Percentiles rank a stretch among this genome's conserved stretches.
These are phyloP conservation scores for Pseudomugil tenellus DNA, from an alignment of 2,797 vertebrate genomes.

Conservation along the genomic window DNA sequence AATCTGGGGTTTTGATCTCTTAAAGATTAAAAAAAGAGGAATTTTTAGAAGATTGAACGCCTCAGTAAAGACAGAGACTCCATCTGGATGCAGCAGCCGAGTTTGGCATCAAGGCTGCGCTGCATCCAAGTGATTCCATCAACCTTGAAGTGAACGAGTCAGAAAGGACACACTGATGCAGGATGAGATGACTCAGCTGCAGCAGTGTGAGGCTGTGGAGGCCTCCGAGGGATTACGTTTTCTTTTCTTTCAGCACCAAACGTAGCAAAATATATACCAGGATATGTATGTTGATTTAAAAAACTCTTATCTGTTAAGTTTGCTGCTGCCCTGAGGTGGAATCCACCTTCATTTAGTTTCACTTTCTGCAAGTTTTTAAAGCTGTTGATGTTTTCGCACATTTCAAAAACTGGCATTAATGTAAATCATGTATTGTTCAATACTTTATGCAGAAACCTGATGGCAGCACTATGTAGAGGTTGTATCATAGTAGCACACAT, in stretches of 20 bases:
- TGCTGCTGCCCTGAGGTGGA: slow-evolving; percentile 43
- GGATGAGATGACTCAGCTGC: slow-evolving; percentile 40
- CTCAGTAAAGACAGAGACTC: slow-evolving; percentile 29
- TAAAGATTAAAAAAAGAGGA: slow-evolving; percentile 22
- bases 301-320: slow-evolving; percentile 33
- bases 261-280: slow-evolving; percentile 72
- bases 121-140: background rate
- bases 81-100: slow-evolving; percentile 16
- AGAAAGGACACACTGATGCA: slow-evolving; percentile 19
- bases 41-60: slow-evolving; percentile 24
- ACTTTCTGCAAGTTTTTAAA: slow-evolving; percentile 21
- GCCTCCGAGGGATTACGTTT: slow-evolving; percentile 19
- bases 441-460: slow-evolving; percentile 64
- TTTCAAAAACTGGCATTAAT: slow-evolving; percentile 26
- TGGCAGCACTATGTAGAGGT: slow-evolving; percentile 56
- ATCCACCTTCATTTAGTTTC: slow-evolving; percentile 26
- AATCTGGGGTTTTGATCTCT: slow-evolving; percentile 31
- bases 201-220: slow-evolving; percentile 41
- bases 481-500: slow-evolving; percentile 70
- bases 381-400: slow-evolving; percentile 27
- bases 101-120: slow-evolving; percentile 21
- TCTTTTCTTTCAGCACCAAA: slow-evolving; percentile 66
- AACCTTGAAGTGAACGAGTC: slow-evolving; percentile 37
- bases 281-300: slow-evolving; percentile 48
- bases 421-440: slow-evolving; percentile 23